phyloP scores from a whole-genome alignment of 1,140 invertebrate genomes.

The Macrocentrus cingulum region DNA sequence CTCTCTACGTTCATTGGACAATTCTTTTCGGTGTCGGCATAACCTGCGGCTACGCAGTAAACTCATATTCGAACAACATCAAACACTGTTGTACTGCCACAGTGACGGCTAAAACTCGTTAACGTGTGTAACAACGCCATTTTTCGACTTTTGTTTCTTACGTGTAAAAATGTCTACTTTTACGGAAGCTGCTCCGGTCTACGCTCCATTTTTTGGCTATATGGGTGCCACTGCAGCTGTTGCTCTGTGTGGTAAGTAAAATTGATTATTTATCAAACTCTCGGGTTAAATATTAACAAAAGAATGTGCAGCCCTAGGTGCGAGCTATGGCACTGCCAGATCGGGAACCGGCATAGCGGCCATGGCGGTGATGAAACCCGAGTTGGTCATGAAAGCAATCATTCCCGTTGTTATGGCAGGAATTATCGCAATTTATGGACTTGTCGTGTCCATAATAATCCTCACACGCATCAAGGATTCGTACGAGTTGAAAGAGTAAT shows the following conservation, averaged over 20 bases:
- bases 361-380: conserved; percentile 99
- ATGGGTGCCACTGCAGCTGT: conserved; percentile 98
- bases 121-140: no score
- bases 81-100: no score
- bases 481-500: no score
- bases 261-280: conserved; percentile 23
- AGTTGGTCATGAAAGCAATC: conserved; percentile 99
- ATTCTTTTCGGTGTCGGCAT: no score
- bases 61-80: no score
- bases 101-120: no score
- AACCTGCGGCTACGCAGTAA: no score
- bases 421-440: conserved; percentile 99
- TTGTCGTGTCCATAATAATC: conserved; percentile 98
- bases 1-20: no score
- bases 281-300: no score
- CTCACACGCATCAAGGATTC: no score
- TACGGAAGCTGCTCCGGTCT: conserved; percentile 69
- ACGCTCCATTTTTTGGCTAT: conserved; percentile 96
- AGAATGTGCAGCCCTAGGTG: conserved; percentile 81
- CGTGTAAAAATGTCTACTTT: no score
- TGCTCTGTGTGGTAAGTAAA: conserved; percentile 92
- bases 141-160: no score
- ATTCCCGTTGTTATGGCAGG: conserved; percentile 99
- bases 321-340: conserved; percentile 99
- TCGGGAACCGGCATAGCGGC: conserved; percentile 99